Percentiles rank a stretch among this genome's conserved stretches.
Conservation (phyloP, 2,888 invertebrate genomes). For the Himalopsyche tibetana region DNA sequence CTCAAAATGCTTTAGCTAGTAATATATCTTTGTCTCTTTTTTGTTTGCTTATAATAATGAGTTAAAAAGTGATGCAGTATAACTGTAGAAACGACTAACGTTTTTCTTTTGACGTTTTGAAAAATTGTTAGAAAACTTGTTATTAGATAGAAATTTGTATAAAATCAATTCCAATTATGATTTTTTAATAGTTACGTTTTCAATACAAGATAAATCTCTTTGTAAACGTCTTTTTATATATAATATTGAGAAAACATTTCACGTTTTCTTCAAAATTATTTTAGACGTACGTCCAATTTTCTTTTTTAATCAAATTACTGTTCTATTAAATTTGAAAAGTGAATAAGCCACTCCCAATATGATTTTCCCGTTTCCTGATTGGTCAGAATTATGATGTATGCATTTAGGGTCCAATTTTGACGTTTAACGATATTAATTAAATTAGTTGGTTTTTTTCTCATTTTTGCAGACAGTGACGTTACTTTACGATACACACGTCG, state of each 20-base stretch:
- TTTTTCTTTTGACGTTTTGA: not conserved
- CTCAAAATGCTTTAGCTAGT: not conserved
- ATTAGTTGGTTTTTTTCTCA: too few species aligned
- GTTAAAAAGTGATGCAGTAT: not conserved
- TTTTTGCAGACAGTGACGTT: too few species aligned
- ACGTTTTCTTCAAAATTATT: not conserved
- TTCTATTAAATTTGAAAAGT: constrained; percentile 27
- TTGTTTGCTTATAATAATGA: not conserved
- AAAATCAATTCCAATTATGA: not conserved
- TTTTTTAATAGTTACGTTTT: not conserved
- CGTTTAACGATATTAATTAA: not conserved
- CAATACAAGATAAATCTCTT: not conserved
- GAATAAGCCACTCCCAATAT: not conserved
- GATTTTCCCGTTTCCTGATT: not conserved
- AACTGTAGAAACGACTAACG: not conserved
- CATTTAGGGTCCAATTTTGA: not conserved
- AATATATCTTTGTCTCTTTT: not conserved
- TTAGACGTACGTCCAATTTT: not conserved
- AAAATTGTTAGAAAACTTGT: not conserved
- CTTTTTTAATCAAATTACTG: not conserved
- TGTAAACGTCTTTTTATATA: not conserved
- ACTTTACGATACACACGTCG: too few species aligned
- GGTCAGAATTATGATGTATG: not conserved
- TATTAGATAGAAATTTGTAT: not conserved
- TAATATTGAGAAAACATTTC: not conserved